Conservation (phyloP, 2,797 vertebrate species). For the Serranus cabrilla region DNA sequence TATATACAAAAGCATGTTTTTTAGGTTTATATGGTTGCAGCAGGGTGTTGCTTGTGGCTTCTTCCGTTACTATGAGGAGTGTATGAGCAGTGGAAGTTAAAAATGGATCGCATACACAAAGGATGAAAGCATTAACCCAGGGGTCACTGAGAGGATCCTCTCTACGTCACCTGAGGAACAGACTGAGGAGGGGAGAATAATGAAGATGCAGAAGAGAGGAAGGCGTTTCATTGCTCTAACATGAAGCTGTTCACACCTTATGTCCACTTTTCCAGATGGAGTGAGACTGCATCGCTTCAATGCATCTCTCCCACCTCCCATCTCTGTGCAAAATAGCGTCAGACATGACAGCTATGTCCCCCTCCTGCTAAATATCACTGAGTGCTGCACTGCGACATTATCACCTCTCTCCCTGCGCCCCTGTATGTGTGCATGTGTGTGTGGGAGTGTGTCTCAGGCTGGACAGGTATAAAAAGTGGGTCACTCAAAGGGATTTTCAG, state of each 20-base stretch:
- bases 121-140: constrained; percentile 58
- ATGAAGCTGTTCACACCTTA: constrained; percentile 25
- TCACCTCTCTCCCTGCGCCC: constrained; percentile 32
- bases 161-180: constrained; percentile 45
- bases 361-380: constrained; percentile 2
- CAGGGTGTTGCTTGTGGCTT: neutral
- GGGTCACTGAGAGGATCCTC: constrained; percentile 40
- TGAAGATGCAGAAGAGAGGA: neutral
- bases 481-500: constrained; percentile 46
- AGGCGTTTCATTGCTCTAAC: neutral
- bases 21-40: neutral
- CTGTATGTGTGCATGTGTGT: neutral
- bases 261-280: constrained; percentile 36
- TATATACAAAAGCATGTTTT: neutral
- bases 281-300: constrained; percentile 8
- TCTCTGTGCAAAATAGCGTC: constrained; percentile 33
- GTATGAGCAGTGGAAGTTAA: constrained; percentile 32
- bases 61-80: constrained; percentile 10
- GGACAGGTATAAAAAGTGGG: constrained; percentile 67
- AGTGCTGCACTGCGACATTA: constrained; percentile 62
- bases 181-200: constrained; percentile 7
- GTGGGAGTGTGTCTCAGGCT: neutral
- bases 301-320: constrained; percentile 8
- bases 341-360: constrained; percentile 13
- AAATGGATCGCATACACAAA: constrained; percentile 54